Base-by-base conservation (phyloP, 2,888 invertebrate genomes). In the Brachylomia viminalis region DNA sequence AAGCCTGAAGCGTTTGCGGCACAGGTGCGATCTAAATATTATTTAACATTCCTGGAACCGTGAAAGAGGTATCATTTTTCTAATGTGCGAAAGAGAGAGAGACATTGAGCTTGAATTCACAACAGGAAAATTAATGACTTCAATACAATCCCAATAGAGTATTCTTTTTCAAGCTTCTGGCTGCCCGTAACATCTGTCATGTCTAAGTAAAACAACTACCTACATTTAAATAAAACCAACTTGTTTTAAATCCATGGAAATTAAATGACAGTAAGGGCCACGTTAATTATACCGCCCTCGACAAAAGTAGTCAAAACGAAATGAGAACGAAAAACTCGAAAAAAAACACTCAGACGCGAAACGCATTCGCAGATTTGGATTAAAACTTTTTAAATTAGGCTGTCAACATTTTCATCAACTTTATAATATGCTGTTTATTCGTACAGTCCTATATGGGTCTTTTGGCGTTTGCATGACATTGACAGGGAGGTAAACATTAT, bases 1-100 rank as follows among this genome's bases (percentile, higher is more conserved):
- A 92, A 93, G 89, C 93, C 94, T 38, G 95, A 94, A 61, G 89
- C 88, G 54, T 94, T 92, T 76, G 88, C 90, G 68, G 90, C 92
- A 11, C 93, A 94, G 91, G 95, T 94, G 45, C 56, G 70, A 58
- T 64, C 59, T 11, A n/a, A 49, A 20, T 49, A 49, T 20, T 49
- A 20, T 20, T 49, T 20, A 20, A 20, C 23, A 20, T 20, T 1
- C 20, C 8, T 20, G 49, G 20, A 6, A 7, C 49, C 49, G 20
- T 20, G 42, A 1, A 49, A 49, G 6, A 20, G 20, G 7, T 20
- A 20, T 49, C 20, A 49, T 20, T 49, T 20, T 49, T 49, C 49
- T 20, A 49, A 49, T 6, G 7, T 10, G 42, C 8, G 42, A 42
- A 10, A 42, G 42, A 42, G 6, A 45, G 45, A 45, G 38, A 42